phyloP scores from a whole-genome alignment of 2,888 invertebrate species.

The Noctua janthe region DNA sequence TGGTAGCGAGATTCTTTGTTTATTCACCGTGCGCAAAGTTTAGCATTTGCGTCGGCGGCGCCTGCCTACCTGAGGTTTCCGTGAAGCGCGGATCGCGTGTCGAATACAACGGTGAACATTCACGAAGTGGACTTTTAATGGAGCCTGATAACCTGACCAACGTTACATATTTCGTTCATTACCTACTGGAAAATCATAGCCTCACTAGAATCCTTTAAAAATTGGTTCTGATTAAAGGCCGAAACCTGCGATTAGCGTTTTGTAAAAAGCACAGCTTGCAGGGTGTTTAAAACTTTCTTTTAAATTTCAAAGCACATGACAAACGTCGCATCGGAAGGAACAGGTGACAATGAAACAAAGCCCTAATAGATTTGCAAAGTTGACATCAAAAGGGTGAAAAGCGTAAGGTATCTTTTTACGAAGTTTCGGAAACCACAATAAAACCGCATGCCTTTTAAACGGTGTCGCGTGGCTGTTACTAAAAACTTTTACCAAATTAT shows the following conservation, averaged over 20 bases:
- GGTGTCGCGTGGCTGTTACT: slow-evolving; percentile 82
- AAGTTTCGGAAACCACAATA: slow-evolving; percentile 86
- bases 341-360: slow-evolving; percentile 83
- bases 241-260: background rate
- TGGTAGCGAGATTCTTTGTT: slow-evolving; percentile 68
- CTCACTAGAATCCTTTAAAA: slow-evolving; percentile 56
- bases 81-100: slow-evolving; percentile 86
- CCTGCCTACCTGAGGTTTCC: slow-evolving; percentile 84
- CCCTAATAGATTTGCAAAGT: slow-evolving; percentile 81
- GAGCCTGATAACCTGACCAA: slow-evolving; percentile 73
- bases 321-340: slow-evolving; percentile 66
- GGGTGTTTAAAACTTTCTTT: slow-evolving; percentile 67
- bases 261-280: slow-evolving; percentile 40
- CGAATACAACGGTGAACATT: slow-evolving; percentile 78
- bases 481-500: slow-evolving; percentile 82
- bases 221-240: slow-evolving; percentile 45
- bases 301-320: slow-evolving; percentile 71
- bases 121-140: slow-evolving; percentile 76
- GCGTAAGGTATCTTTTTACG: slow-evolving; percentile 76
- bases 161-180: slow-evolving; percentile 69
- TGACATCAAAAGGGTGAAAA: slow-evolving; percentile 80
- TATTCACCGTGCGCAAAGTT: slow-evolving; percentile 69
- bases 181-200: slow-evolving; percentile 62
- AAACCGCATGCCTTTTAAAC: slow-evolving; percentile 84
- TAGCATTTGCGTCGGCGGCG: slow-evolving; percentile 72